phyloP scores from a whole-genome alignment of 2,113 vertebrate species.

The Ibidorhyncha struthersii region DNA sequence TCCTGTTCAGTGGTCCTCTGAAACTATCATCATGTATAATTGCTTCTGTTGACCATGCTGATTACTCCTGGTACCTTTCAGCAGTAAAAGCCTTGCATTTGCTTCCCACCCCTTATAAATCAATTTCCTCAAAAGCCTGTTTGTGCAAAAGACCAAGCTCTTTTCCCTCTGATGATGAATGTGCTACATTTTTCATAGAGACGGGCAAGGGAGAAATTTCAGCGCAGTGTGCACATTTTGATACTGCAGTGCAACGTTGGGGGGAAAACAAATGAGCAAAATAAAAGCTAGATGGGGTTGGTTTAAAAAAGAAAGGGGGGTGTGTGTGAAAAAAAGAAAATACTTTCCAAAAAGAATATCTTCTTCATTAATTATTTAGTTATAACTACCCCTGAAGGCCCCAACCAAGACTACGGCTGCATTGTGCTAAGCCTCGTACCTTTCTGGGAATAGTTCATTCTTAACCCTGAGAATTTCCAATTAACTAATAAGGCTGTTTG shows the following conservation, averaged over 20 bases:
- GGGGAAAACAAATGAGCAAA: conserved; percentile 55
- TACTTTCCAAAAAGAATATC: background rate
- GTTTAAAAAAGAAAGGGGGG: background rate
- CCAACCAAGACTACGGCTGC: background rate
- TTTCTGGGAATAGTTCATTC: background rate
- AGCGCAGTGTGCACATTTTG: conserved; percentile 1
- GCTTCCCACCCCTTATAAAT: conserved; percentile 63
- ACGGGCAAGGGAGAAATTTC: conserved; percentile 43
- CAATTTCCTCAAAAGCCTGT: conserved; percentile 68
- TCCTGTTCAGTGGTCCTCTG: conserved; percentile 2
- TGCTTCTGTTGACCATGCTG: conserved; percentile 63
- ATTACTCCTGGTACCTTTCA: conserved; percentile 57
- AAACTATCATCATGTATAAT: conserved; percentile 49
- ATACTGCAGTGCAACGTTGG: background rate
- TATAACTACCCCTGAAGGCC: background rate
- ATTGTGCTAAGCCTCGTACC: background rate
- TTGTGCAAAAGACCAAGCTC: conserved; percentile 51
- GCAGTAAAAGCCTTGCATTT: conserved; percentile 56
- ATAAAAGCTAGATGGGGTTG: background rate
- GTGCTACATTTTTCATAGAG: conserved; percentile 53
- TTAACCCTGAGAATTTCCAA: background rate
- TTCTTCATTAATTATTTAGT: background rate
- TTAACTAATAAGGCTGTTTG: background rate
- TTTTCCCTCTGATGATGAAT: conserved; percentile 55
- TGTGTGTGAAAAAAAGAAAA: background rate